Evolutionary conservation across 1,140 invertebrate genomes (phyloP), one percentile per base, ranked within the genome.

Genomic region (Drosophila melanogaster): DNA sequence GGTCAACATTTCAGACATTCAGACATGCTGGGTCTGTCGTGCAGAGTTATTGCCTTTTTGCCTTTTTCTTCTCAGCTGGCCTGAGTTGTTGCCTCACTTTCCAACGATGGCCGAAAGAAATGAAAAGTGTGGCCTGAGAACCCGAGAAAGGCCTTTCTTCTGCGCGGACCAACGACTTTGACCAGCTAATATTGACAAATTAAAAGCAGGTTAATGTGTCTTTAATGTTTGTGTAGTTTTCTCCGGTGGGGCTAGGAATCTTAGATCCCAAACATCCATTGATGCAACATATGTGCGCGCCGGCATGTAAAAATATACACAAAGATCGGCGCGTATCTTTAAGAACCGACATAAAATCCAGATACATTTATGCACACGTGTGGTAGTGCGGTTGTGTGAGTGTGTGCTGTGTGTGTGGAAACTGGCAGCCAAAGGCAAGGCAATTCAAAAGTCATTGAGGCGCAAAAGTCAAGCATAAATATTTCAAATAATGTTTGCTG

Each of bases 401-500:
- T 30, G 30, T 38, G 35, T 14, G 12, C 4, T 14, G 37, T 14
- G 37, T 38, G 74, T 79, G 77, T 80, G 58, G 53, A 69, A 79
- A 79, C 66, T 62, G 57, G 84, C 84, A 89, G 84, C 84, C 84
- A 87, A 89, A 89, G 85, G 85, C 84, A 89, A 86, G 84, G 84
- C 84, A 89, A 89, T 89, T 89, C 84, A 89, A 89, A 89, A 89
- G 84, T 89, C 84, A 89, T 89, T 89, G 84, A 89, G 84, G 84
- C 84, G 85, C 84, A 89, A 89, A 89, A 89, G 84, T 89, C 85
- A 89, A 84, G 84, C 84, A 89, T 89, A 89, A 89, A 90, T 90
- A 89, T 87, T 87, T 87, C 66, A 87, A 89, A 87, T 79, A 89
- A 77, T 89, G 84, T 89, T 87, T 89, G 84, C 66, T 87, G 84